These are phyloP conservation scores for Neoitamus cyanurus DNA, from an alignment of 2,888 invertebrate species.

Conservation along the genomic window DNA sequence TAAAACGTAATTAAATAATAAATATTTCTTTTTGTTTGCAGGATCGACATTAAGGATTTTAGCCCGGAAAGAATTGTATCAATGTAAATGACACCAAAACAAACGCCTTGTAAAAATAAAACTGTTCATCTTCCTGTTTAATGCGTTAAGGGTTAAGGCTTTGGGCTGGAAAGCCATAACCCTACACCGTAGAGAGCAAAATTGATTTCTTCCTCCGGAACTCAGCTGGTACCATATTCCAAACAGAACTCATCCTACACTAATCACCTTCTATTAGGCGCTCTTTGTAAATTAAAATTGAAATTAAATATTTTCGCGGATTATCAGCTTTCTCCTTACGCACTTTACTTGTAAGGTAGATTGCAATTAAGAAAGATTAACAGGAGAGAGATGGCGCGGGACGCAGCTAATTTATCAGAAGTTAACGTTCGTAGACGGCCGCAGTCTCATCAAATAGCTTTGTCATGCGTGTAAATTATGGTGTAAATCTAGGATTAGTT, in stretches of 20 bases:
- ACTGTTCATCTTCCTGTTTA: not conserved
- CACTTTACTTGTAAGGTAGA: constrained; percentile 5
- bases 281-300: constrained; percentile 7
- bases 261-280: not conserved
- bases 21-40: not conserved
- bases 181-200: not conserved
- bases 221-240: not conserved
- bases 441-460: not conserved
- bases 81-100: not conserved
- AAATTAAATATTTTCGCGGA: constrained; percentile 27
- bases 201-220: not conserved
- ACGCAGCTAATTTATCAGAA: not conserved
- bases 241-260: not conserved
- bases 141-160: not conserved
- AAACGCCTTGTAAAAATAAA: not conserved
- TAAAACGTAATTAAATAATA: too few species aligned
- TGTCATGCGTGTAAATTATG: not conserved
- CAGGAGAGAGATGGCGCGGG: not conserved
- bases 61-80: not conserved
- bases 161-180: not conserved
- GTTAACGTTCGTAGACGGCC: not conserved
- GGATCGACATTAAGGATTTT: not conserved
- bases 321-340: constrained; percentile 17
- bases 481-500: constrained; percentile 1
- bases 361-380: not conserved